phyloP scores from a whole-genome alignment of 2,797 vertebrate species.

The Eurystomus glaucurus region DNA sequence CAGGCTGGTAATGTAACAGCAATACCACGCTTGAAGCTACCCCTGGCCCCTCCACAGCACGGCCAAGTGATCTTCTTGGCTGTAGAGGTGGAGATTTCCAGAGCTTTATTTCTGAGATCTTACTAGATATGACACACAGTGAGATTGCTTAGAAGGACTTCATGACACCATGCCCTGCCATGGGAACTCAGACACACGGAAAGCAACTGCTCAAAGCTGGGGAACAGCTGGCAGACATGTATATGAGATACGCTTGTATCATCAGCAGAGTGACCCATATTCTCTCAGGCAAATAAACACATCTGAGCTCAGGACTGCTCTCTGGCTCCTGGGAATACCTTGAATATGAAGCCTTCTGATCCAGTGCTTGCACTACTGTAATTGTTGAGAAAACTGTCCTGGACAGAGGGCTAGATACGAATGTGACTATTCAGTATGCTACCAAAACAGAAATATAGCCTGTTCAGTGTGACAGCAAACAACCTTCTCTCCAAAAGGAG shows the following conservation, averaged over 20 bases:
- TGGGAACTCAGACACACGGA: not conserved
- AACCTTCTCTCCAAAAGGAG: not conserved
- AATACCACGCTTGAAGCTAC: not conserved
- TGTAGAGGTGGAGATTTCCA: not conserved
- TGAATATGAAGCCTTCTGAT: not conserved
- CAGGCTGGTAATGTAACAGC: not conserved
- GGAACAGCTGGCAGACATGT: not conserved
- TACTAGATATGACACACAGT: not conserved
- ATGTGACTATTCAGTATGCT: not conserved
- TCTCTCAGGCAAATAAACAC: not conserved
- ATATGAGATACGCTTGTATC: not conserved
- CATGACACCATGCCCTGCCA: not conserved
- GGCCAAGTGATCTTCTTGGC: not conserved
- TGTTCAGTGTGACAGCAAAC: not conserved
- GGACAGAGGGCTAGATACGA: not conserved
- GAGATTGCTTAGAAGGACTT: not conserved
- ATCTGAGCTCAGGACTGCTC: conserved; percentile 11
- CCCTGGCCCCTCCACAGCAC: not conserved
- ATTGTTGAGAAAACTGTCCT: not conserved
- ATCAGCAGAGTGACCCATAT: not conserved
- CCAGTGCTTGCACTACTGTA: fast-evolving
- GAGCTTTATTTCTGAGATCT: not conserved
- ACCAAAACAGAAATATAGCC: not conserved
- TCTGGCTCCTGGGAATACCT: not conserved
- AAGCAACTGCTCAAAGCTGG: not conserved